Evolutionary conservation across 1,140 invertebrate species (phyloP).

Genomic region (Cryptotermes secundus): DNA sequence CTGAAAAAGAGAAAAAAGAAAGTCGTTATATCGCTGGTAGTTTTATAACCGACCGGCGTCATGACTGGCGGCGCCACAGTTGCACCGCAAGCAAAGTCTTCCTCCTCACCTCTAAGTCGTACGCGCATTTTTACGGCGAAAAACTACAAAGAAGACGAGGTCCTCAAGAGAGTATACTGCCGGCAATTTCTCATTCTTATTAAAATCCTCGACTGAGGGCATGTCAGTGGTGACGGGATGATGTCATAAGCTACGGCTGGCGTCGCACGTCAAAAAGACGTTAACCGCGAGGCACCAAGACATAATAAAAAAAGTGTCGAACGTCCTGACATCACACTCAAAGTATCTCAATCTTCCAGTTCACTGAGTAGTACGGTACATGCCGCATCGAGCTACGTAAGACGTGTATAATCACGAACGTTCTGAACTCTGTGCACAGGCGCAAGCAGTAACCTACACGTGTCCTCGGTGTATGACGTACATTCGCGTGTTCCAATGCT

Average conservation of each 20-base stretch:
- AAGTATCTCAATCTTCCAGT: constrained; percentile 14
- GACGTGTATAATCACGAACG: not conserved
- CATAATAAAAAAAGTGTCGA: not conserved
- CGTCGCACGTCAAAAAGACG: constrained; percentile 17
- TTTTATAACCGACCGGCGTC: not conserved
- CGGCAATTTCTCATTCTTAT: constrained; percentile 14
- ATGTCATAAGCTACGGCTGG: constrained; percentile 17
- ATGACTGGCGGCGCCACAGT: not conserved
- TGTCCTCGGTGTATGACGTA: not conserved
- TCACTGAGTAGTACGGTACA: not conserved
- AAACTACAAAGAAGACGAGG: not conserved
- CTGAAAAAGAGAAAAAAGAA: not conserved
- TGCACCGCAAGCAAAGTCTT: not conserved
- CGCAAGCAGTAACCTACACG: not conserved
- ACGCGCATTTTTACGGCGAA: constrained; percentile 5
- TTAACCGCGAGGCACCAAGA: constrained; percentile 13
- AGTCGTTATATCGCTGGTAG: not conserved
- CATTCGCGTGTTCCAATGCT: not conserved
- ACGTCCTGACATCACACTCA: constrained; percentile 9
- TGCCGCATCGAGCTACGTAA: not conserved
- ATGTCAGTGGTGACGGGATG: constrained; percentile 13
- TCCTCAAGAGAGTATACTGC: not conserved
- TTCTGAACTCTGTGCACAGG: not conserved
- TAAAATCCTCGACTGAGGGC: not conserved
- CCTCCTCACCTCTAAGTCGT: not conserved